Evolutionary conservation across 2,113 vertebrate genomes (phyloP).

Genomic region (Sturnira hondurensis): DNA sequence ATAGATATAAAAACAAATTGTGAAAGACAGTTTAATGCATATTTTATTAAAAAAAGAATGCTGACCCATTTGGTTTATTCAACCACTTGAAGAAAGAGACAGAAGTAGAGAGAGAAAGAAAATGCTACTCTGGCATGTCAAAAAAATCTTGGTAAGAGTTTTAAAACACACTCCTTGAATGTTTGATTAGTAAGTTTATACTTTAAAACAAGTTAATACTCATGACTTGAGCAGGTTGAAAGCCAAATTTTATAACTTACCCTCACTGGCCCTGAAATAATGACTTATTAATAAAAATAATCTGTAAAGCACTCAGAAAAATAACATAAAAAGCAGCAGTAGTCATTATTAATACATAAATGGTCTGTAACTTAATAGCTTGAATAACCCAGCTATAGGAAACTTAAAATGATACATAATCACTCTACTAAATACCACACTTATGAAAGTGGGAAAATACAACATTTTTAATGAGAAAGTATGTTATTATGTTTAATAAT

Average conservation of each 20-base stretch:
- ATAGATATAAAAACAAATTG: neutral
- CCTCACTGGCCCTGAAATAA: neutral
- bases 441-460: slow-evolving; percentile 22
- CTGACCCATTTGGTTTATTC: neutral
- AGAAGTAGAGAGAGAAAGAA: neutral
- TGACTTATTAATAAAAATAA: slow-evolving; percentile 36
- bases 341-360: slow-evolving; percentile 27
- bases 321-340: slow-evolving; percentile 2
- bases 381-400: neutral
- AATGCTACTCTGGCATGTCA: neutral
- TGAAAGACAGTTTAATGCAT: neutral
- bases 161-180: slow-evolving; percentile 11
- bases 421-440: neutral
- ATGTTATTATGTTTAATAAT: slow-evolving; percentile 39
- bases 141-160: neutral
- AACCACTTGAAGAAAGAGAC: neutral
- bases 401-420: slow-evolving; percentile 13
- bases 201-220: neutral
- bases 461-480: slow-evolving; percentile 46
- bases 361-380: slow-evolving; percentile 19
- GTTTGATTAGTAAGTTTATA: neutral
- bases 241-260: neutral
- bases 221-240: neutral
- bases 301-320: slow-evolving; percentile 29
- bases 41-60: neutral